phyloP scores from a whole-genome alignment of 2,797 vertebrate species.

The Apogon hyalosoma region DNA sequence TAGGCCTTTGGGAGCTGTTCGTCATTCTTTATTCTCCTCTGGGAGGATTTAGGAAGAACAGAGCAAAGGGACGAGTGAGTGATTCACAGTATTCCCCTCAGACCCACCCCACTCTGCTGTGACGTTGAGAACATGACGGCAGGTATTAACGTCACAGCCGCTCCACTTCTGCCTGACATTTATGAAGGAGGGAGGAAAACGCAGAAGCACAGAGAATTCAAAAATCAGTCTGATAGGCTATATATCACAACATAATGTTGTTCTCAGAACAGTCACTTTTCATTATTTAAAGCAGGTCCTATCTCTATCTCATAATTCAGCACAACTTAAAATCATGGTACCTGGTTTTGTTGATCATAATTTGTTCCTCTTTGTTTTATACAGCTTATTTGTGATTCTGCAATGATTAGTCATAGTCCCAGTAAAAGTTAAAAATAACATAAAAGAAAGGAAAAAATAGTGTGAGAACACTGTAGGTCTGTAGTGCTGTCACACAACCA shows the following conservation, averaged over 20 bases:
- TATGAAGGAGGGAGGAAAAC: not conserved
- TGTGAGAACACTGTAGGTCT: slow-evolving; percentile 17
- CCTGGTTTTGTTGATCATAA: slow-evolving; percentile 1
- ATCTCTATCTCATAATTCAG: not conserved
- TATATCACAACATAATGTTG: not conserved
- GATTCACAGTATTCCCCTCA: slow-evolving; percentile 39
- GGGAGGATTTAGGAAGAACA: slow-evolving; percentile 35
- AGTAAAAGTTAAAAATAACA: slow-evolving; percentile 48
- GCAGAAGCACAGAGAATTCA: too few relatives aligned
- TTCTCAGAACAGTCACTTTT: not conserved
- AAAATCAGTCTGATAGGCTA: too few relatives aligned
- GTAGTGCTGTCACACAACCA: slow-evolving; percentile 25
- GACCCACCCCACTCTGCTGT: slow-evolving; percentile 49
- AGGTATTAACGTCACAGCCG: slow-evolving; percentile 32
- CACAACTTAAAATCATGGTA: slow-evolving; percentile 9
- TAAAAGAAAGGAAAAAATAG: slow-evolving; percentile 42
- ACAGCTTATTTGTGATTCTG: slow-evolving; percentile 14
- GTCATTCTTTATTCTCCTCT: slow-evolving; percentile 21
- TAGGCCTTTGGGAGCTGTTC: slow-evolving; percentile 47
- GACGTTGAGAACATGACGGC: slow-evolving; percentile 33
- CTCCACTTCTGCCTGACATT: slow-evolving; percentile 1
- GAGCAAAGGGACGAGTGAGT: slow-evolving; percentile 20
- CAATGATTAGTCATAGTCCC: slow-evolving; percentile 24
- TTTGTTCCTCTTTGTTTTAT: not conserved
- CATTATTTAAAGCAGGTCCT: not conserved